Evolutionary conservation across 1,140 invertebrate species (phyloP).

Genomic region (Colletes gigas): DNA sequence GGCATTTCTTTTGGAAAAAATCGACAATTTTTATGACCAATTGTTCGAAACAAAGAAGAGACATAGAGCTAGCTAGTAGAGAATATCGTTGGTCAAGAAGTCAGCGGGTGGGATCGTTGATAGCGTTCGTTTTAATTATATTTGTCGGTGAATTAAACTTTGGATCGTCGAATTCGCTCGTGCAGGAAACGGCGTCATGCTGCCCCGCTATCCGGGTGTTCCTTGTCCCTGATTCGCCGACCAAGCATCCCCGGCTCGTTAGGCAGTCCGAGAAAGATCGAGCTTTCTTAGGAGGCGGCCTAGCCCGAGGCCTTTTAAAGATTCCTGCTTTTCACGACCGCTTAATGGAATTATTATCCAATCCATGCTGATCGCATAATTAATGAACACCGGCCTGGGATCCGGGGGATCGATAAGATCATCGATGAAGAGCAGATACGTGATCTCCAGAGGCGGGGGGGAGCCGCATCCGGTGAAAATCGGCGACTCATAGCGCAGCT

Average conservation of each 20-base stretch:
- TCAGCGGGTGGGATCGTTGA: too few relatives aligned
- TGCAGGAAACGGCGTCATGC: not conserved
- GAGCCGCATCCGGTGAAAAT: conserved; percentile 17
- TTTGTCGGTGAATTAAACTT: conserved; percentile 51
- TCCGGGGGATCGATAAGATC: conserved; percentile 36
- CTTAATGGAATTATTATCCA: conserved; percentile 45
- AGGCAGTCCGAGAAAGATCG: not conserved
- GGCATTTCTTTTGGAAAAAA: too few relatives aligned
- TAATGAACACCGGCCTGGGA: conserved; percentile 13
- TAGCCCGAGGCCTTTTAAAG: conserved; percentile 9
- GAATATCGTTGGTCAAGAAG: too few relatives aligned
- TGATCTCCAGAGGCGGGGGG: not conserved
- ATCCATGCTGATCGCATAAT: conserved; percentile 32
- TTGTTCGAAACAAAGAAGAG: too few relatives aligned
- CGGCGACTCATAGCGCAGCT: conserved; percentile 2
- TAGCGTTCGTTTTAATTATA: too few relatives aligned
- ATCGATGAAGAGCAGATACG: conserved; percentile 27
- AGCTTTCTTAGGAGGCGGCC: not conserved
- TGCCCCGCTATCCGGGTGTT: not conserved
- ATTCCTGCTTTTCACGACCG: conserved; percentile 26
- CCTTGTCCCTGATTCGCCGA: not conserved
- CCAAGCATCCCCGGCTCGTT: conserved; percentile 4
- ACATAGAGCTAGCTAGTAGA: too few relatives aligned
- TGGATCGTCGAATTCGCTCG: conserved; percentile 24
- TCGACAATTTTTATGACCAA: too few relatives aligned